Evolutionary conservation across 2,888 invertebrate genomes (phyloP).

Genomic region (Rhorus exstirpatorius): DNA sequence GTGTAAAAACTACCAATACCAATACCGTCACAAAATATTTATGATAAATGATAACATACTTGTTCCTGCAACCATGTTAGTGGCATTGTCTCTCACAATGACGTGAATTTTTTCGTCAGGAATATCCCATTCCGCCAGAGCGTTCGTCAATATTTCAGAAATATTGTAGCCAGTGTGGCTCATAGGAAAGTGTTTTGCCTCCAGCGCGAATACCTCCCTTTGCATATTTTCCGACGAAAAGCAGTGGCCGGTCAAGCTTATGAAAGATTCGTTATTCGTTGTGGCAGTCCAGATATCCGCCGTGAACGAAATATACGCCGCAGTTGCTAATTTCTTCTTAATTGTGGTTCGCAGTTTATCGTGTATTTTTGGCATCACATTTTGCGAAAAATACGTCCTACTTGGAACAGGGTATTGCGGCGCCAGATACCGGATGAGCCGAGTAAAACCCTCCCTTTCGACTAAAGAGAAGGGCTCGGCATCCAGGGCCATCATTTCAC

Average conservation of each 20-base stretch:
- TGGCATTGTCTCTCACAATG: slow-evolving; percentile 50
- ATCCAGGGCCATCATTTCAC: slow-evolving; percentile 61
- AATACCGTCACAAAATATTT: too few relatives aligned
- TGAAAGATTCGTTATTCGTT: not conserved
- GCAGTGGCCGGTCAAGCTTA: not conserved
- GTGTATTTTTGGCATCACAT: slow-evolving; percentile 50
- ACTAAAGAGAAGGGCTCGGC: slow-evolving; percentile 54
- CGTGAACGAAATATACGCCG: slow-evolving; percentile 15
- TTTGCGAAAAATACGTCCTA: slow-evolving; percentile 59
- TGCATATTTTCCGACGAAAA: not conserved
- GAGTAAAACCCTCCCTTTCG: slow-evolving; percentile 49
- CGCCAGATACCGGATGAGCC: slow-evolving; percentile 34
- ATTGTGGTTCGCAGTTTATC: slow-evolving; percentile 26
- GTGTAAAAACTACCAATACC: too few relatives aligned
- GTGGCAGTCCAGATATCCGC: slow-evolving; percentile 33
- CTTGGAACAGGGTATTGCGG: slow-evolving; percentile 51
- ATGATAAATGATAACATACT: slow-evolving; percentile 7
- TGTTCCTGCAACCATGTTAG: slow-evolving; percentile 55
- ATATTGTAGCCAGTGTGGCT: slow-evolving; percentile 52
- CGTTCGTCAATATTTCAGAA: slow-evolving; percentile 31
- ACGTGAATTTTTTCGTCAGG: slow-evolving; percentile 46
- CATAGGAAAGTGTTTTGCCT: slow-evolving; percentile 42
- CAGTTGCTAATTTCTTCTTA: slow-evolving; percentile 14
- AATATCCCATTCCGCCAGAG: slow-evolving; percentile 54
- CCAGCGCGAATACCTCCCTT: not conserved